A percentile compares a stretch with the other conserved stretches of the same genome.
Evolutionary conservation across 1,140 invertebrate species (phyloP).

Genomic region (Antheraea mylitta): DNA sequence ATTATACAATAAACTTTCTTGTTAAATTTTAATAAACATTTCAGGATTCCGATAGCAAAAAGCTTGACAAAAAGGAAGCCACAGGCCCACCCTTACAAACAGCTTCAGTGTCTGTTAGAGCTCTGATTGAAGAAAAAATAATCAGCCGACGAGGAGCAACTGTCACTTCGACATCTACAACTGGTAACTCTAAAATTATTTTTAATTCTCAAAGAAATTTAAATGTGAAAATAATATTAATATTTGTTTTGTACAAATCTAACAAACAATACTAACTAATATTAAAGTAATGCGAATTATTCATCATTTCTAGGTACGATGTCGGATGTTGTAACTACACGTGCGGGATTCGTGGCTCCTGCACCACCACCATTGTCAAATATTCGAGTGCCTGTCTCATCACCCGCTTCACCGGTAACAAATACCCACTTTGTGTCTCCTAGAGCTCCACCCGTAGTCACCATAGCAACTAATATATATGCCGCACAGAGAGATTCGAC

Average conservation of each 20-base stretch:
- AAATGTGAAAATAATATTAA: neutral
- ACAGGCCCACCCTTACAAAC: constrained; percentile 91
- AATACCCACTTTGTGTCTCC: constrained; percentile 73
- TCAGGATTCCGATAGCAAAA: constrained; percentile 91
- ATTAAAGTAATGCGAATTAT: neutral
- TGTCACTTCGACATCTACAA: constrained; percentile 33
- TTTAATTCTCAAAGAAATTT: neutral
- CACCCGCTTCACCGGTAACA: constrained; percentile 69
- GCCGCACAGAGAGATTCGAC: constrained; percentile 78
- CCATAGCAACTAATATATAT: constrained; percentile 40
- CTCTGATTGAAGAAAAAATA: constrained; percentile 94
- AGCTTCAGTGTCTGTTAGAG: constrained; percentile 91
- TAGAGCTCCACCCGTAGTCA: constrained; percentile 80
- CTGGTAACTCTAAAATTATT: neutral
- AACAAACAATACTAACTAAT: neutral
- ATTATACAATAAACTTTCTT: neutral
- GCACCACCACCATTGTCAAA: constrained; percentile 79
- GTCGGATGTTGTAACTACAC: constrained; percentile 56
- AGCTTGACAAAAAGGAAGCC: constrained; percentile 90
- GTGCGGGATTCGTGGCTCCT: constrained; percentile 67
- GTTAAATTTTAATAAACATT: constrained; percentile 34
- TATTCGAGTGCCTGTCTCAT: constrained; percentile 76
- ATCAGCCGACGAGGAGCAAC: constrained; percentile 86
- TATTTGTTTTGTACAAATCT: constrained; percentile 7
- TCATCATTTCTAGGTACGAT: constrained; percentile 51